Base-by-base conservation (phyloP, 2,797 vertebrate genomes). In the Menidia menidia region DNA sequence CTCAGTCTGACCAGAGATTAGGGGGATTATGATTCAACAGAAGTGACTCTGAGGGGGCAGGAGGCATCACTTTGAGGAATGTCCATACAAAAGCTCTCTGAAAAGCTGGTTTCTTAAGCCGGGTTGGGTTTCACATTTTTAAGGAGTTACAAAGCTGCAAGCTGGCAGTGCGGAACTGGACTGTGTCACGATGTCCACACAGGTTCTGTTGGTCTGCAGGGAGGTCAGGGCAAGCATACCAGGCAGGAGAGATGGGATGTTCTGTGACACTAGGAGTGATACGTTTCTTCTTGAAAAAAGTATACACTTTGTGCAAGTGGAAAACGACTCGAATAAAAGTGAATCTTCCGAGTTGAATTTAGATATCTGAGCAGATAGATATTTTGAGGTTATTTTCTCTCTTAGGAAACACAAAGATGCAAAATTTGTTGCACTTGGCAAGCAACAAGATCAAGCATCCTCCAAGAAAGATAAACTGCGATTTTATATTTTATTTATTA, bases 61-160 rank as follows among this genome's bases (percentile, higher is more conserved):
- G 66, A 64, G 73, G 75, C 65, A 62, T 68, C 68, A 63, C 61
- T 57, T 15, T 52, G 68, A 85, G 84, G 86, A 90, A 91, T 89
- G 79, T 84, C 73, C 14, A 85, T 74, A 91, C 90, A 89, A 91
- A 90, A 53, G 76, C 71, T 68, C 0, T 10, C 71, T 86, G 72
- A 89, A 84, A 87, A 81, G 60, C 81, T 71, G n/a, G 32, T 75
- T 88, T 73, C 81, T 83, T 78, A 48, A 74, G 71, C 76, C 78
- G 84, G 86, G 45, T 92, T 90, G 74, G 72, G 80, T 94, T 93
- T 92, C 92, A 87, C 82, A 71, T 73, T 85, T 77, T 63, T 25
- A 77, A 83, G 78, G 60, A 81, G 65, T 64, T 69, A 87, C 81
- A 89, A 83, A 61, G 81, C 73, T 60, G 60, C 10, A 4, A 81